Base-by-base conservation (phyloP, 2,797 vertebrate species). In the Vipera ursinii region DNA sequence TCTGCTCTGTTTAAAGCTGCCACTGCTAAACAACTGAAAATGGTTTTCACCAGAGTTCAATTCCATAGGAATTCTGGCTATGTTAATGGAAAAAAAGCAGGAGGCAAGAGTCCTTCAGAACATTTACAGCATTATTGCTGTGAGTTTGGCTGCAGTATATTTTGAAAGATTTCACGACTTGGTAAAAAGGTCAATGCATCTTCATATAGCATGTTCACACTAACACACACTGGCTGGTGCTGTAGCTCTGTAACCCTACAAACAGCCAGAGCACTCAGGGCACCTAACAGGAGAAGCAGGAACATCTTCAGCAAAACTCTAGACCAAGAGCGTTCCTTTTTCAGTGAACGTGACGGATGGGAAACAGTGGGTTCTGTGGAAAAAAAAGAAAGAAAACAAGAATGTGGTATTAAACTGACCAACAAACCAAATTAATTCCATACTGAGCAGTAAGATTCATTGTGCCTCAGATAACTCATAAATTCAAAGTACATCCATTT, bases 41-140 rank as follows among this genome's bases (percentile, higher is more conserved):
- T 95, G 95, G 96, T 97, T 97, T 95, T 97, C 96, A 94, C 95
- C 97, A 97, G 96, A 97, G 97, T 96, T 94, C 98, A 98, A 99
- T 99, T 99, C 98, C 98, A 98, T 98, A 98, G 99, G 98, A 99
- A 99, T 98, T 98, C 98, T 97, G 97, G 97, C 97, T 97, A 96
- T 24, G 92, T 95, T 89, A 94, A 97, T 93, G 96, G 12, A 32
- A 95, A 95, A 96, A 60, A 94, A 91, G 73, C 96, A 95, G 2
- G 28, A 92, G 96, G 51, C 95, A 90, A 89, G 86, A 32, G 95
- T 95, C 94, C 63, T 60, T 56, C 32, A 57, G 0, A 73, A 90
- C 69, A 24, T 12, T 86, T 59, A 93, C 95, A 91, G 88, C 93
- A 93, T 97, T 96, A 98, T 97, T 97, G 98, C 97, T 90, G 96